Evolutionary conservation across 2,113 vertebrate species (phyloP).

Genomic region (Trichomycterus rosablanca): DNA sequence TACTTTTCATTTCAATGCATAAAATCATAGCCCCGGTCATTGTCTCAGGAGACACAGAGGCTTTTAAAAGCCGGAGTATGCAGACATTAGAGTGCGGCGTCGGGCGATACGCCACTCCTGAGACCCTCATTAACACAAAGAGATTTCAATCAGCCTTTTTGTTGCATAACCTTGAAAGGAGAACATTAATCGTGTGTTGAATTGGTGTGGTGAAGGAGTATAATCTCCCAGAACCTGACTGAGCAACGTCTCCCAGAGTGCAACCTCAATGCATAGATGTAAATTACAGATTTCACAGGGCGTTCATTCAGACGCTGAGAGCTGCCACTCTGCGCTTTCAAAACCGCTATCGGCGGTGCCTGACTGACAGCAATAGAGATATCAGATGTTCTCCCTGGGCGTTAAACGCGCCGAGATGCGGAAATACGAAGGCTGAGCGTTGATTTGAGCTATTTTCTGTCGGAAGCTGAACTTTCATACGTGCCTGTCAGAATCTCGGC

Average conservation of each 20-base stretch:
- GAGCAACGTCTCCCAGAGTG: not conserved
- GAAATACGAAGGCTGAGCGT: slow-evolving; percentile 6
- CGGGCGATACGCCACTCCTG: slow-evolving; percentile 14
- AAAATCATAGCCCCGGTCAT: not conserved
- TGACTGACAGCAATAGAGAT: slow-evolving; percentile 31
- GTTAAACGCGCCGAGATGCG: slow-evolving; percentile 2
- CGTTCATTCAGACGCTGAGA: not conserved
- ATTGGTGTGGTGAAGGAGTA: not conserved
- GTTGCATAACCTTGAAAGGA: slow-evolving; percentile 40
- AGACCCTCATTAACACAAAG: slow-evolving; percentile 39
- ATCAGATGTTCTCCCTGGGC: slow-evolving; percentile 17
- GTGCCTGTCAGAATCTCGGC: not conserved
- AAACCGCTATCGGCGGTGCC: not conserved
- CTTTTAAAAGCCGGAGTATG: slow-evolving; percentile 9
- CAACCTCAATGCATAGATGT: too few species aligned
- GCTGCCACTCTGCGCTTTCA: slow-evolving; percentile 1
- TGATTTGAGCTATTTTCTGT: slow-evolving; percentile 1
- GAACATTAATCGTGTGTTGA: too few species aligned
- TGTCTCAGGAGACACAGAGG: slow-evolving; percentile 2
- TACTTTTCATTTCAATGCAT: slow-evolving; percentile 11
- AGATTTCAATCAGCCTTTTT: slow-evolving; percentile 25
- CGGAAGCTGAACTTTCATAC: slow-evolving; percentile 6
- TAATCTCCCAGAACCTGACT: not conserved
- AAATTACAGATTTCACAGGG: not conserved
- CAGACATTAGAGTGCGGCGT: slow-evolving; percentile 12